These are phyloP conservation scores for Maccullochella peelii DNA, from an alignment of 2,113 vertebrate species.

Conservation along the genomic window DNA sequence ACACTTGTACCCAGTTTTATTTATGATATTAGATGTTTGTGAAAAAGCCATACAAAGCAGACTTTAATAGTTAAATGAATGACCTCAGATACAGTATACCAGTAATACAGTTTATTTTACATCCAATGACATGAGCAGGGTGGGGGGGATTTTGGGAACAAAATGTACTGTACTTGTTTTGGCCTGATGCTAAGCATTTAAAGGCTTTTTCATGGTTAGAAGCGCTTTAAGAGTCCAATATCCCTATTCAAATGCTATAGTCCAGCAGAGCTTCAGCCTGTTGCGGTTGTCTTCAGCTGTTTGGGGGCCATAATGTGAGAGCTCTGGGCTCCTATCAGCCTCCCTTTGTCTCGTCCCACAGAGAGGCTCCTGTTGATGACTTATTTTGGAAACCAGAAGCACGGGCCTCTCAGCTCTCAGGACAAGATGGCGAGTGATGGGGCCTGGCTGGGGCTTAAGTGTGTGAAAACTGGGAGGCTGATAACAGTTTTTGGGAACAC, in stretches of 20 bases:
- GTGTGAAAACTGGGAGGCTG: slow-evolving; percentile 83
- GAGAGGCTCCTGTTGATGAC: slow-evolving; percentile 82
- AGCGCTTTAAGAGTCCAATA: slow-evolving; percentile 71
- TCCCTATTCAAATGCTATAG: slow-evolving; percentile 68
- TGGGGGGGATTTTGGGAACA: slow-evolving; percentile 56
- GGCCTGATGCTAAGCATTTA: slow-evolving; percentile 62
- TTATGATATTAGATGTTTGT: neutral
- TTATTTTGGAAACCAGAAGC: slow-evolving; percentile 85
- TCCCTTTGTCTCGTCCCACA: slow-evolving; percentile 72
- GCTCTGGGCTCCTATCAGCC: slow-evolving; percentile 76
- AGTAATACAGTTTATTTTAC: slow-evolving; percentile 21
- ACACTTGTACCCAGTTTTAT: neutral
- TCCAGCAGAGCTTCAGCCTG: slow-evolving; percentile 69
- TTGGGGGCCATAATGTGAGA: slow-evolving; percentile 79
- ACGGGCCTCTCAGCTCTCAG: slow-evolving; percentile 80
- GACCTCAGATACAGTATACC: slow-evolving; percentile 36
- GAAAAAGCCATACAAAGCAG: neutral
- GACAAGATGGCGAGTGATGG: slow-evolving; percentile 85
- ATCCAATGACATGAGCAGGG: slow-evolving; percentile 20
- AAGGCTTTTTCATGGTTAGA: slow-evolving; percentile 76
- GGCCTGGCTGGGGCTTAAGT: slow-evolving; percentile 80
- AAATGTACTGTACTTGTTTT: slow-evolving; percentile 76
- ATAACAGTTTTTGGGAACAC: slow-evolving; percentile 83
- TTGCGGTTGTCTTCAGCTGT: slow-evolving; percentile 82
- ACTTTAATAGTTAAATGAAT: neutral